Evolutionary conservation across 2,888 invertebrate genomes (phyloP), one percentile per base, ranked within the genome.

Genomic region (Raillietiella orientalis): DNA sequence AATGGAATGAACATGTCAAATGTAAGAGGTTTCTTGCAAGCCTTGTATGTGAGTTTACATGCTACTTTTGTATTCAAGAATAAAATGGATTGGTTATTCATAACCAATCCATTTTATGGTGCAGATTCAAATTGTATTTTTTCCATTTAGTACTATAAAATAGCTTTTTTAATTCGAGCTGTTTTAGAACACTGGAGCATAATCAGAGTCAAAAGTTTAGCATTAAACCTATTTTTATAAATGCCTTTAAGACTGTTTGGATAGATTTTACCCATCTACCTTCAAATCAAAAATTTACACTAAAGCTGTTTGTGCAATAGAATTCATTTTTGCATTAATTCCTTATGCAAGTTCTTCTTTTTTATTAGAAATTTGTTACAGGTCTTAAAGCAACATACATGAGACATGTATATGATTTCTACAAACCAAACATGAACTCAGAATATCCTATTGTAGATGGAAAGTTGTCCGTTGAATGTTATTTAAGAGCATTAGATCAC

Each of bases 361-460:
- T 11, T 14, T 24, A 24, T 9, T 14, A 11, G 13, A n/a, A n/a
- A n/a, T n/a, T 23, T 23, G 5, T 20, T 28, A 11, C 32, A 40
- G 72, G 75, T 12, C 52, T 79, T 2, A 56, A 87, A 24, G 64
- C 77, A 2, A 66, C 71, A 8, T 72, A 75, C 43, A 82, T 90
- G 70, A 60, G 62, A 35, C 84, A 96, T 46, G 74, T 66, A 2
- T 96, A 90, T 50, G 96, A 96, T 47, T 96, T 96, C 45, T 99
- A 93, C 52, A 96, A 99, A 44, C 93, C 96, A 8, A 69, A 87
- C 44, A 50, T 82, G 36, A 58, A 62, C 13, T 84, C 82, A 0
- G 93, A 93, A 45, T 99, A 87, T 46, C 93, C 96, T 0, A 57
- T 59, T 23, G 90, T 96, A 2, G 90, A 96, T 52, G 96, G 93